Conservation (phyloP, 1,140 invertebrate species). For the Formica exsecta region DNA sequence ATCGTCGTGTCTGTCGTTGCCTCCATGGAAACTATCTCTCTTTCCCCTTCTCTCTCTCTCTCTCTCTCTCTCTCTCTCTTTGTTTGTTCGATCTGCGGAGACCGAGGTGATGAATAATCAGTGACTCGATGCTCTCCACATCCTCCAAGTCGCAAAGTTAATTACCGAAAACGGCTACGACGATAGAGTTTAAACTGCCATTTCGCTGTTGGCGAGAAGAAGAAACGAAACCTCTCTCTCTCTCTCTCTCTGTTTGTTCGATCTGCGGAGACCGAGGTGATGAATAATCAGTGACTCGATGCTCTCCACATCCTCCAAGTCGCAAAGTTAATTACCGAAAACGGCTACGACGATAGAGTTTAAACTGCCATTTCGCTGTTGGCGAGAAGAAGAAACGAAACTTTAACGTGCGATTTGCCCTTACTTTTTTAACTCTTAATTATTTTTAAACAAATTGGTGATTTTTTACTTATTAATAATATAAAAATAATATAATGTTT, state of each 20-base stretch:
- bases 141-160: constrained; percentile 79
- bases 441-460: not conserved
- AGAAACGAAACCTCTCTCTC: not conserved
- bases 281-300: constrained; percentile 83
- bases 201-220: too few species aligned
- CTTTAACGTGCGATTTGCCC: not conserved
- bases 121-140: constrained; percentile 69
- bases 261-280: constrained; percentile 75
- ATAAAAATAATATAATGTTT: not conserved
- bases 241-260: constrained; percentile 21
- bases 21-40: constrained; percentile 74
- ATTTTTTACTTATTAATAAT: not conserved
- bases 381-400: not conserved
- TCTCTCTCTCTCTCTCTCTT: constrained; percentile 5
- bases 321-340: constrained; percentile 80
- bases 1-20: constrained; percentile 47
- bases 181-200: too few species aligned
- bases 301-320: constrained; percentile 72
- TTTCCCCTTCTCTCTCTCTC: not conserved
- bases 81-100: constrained; percentile 54
- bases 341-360: constrained; percentile 17
- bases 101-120: constrained; percentile 84
- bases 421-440: not conserved
- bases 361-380: not conserved
- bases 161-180: constrained; percentile 76